Evolutionary conservation across 2,113 vertebrate species (phyloP).

Genomic region (Pterophyllum scalare): DNA sequence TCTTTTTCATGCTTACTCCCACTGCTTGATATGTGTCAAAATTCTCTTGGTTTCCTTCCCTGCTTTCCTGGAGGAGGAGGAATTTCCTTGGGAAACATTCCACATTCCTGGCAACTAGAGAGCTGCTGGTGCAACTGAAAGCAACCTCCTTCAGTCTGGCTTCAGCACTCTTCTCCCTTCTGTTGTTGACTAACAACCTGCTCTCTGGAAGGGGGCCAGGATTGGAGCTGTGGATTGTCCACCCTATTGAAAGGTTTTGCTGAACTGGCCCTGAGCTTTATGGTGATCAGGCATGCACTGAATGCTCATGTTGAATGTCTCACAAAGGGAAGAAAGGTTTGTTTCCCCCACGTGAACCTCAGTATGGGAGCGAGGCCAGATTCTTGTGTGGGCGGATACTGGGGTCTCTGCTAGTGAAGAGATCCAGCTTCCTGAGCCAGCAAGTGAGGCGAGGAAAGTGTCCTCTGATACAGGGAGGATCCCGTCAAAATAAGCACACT

Average conservation of each 20-base stretch:
- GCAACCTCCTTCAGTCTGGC: conserved; percentile 1
- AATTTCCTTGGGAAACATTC: conserved; percentile 76
- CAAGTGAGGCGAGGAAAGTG: conserved; percentile 44
- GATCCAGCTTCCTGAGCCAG: conserved; percentile 52
- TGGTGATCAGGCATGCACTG: conserved; percentile 27
- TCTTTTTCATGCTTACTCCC: conserved; percentile 46
- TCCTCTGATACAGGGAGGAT: conserved; percentile 65
- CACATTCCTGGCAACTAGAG: conserved; percentile 68
- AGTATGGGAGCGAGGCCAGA: conserved; percentile 57
- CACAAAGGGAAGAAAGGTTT: conserved; percentile 59
- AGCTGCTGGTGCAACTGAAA: conserved; percentile 31
- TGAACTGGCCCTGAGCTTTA: conserved; percentile 36
- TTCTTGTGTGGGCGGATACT: conserved; percentile 62
- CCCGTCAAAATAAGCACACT: conserved; percentile 68
- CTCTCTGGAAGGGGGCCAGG: background rate
- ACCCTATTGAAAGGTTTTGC: conserved; percentile 56
- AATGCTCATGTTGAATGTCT: conserved; percentile 55
- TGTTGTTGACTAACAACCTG: conserved; percentile 64
- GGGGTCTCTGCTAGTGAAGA: conserved; percentile 48
- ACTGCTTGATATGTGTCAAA: conserved; percentile 69
- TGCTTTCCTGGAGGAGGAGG: conserved; percentile 70
- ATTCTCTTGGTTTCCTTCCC: conserved; percentile 68
- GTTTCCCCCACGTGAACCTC: conserved; percentile 60
- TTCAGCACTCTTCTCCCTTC: conserved; percentile 6
- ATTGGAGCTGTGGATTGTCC: conserved; percentile 8